Base-by-base conservation (phyloP, 2,888 invertebrate genomes). In the Lasius fuliginosus region DNA sequence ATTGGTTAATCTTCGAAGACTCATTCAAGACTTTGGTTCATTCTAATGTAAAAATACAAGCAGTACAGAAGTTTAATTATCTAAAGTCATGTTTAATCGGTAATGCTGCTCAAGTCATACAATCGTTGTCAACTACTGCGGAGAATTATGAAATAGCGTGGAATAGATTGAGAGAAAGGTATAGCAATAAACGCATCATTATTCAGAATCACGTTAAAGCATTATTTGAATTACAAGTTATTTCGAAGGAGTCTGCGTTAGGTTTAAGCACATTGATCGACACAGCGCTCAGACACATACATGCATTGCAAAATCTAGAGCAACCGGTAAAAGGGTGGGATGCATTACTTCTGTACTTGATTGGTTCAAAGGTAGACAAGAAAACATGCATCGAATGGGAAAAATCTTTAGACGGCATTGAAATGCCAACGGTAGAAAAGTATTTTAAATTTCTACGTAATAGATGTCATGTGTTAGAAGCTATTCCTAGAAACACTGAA, bases 81-180 rank as follows among this genome's bases (percentile, higher is more conserved):
- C 46, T 79, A 40, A 36, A 67, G 12, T 53, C 53, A 3, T 40
- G 46, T 11, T 40, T 82, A 11, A 15, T 42, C 3, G 53, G 33
- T 1, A 60, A 73, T 5, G 82, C 64, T 1, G 23, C 60, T 18
- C 27, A 71, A 15, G 15, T 71, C 0, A 64, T 73, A 18, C 33
- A 62, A 3, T 27, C 49, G 0, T 62, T 71, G 23, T 42, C 71
- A 18, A 42, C 71, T 2, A 71, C 23, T 8, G 5, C 36, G 0
- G n/a, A 49, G 4, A 82, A 71, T 12, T 81, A 81, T 73, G 71
- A 46, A 5, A 56, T 62, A 0, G 64, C 64, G 0, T 82, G 73
- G 56, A 15, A 15, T 33, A 30, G 56, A 6, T 15, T 73, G 23
- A 23, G 6, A 23, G 18, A 49, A 1, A 12, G 36, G 46, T 82